These are phyloP conservation scores for Hirtodrosophila trivittata DNA, from an alignment of 2,888 invertebrate genomes.

Conservation along the genomic window DNA sequence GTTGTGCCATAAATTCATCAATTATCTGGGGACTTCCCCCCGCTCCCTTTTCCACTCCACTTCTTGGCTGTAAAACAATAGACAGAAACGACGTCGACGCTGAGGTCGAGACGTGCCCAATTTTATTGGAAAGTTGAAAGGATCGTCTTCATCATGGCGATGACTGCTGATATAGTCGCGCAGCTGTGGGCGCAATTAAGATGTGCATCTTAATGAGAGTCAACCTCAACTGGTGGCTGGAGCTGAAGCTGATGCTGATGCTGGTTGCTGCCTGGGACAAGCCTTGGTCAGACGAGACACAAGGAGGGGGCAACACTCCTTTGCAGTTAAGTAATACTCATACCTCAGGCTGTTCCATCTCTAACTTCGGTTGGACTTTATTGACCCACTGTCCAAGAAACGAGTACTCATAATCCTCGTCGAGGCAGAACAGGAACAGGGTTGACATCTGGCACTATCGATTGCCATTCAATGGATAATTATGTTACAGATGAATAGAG, in stretches of 20 bases:
- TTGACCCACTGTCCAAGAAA: constrained; percentile 15
- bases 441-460: constrained; percentile 26
- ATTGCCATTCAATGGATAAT: constrained; percentile 18
- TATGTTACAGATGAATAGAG: constrained; percentile 19
- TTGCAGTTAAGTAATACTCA: neutral
- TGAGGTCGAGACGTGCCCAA: constrained; percentile 43
- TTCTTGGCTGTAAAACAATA: constrained; percentile 36
- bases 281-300: constrained; percentile 31
- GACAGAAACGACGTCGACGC: constrained; percentile 10
- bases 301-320: constrained; percentile 29
- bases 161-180: constrained; percentile 1
- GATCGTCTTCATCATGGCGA: constrained; percentile 33
- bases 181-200: constrained; percentile 67
- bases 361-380: neutral
- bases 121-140: constrained; percentile 43
- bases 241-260: constrained; percentile 14
- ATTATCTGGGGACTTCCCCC: constrained; percentile 49
- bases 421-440: too few species aligned
- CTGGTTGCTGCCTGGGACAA: constrained; percentile 14
- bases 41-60: neutral
- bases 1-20: constrained; percentile 62
- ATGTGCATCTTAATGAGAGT: constrained; percentile 59
- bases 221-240: constrained; percentile 19
- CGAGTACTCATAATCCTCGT: too few species aligned
- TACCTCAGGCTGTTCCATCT: constrained; percentile 9